Evolutionary conservation across 2,888 invertebrate species (phyloP).

Genomic region (Osmoderma eremita): DNA sequence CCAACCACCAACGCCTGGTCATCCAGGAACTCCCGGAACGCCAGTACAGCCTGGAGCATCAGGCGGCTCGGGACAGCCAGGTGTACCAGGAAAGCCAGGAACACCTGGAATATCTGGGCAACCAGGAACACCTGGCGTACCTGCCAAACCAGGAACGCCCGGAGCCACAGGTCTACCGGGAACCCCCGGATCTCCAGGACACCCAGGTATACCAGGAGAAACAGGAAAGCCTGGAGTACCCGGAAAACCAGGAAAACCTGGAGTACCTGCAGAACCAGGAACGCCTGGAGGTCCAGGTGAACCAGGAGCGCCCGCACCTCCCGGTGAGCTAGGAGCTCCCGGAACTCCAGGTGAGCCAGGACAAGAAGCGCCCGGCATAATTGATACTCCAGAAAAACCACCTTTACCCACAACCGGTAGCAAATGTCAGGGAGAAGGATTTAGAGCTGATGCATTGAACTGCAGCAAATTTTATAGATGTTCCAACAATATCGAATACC

Average conservation of each 20-base stretch:
- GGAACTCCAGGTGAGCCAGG: constrained; percentile 65
- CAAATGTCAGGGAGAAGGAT: constrained; percentile 68
- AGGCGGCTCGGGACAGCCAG: constrained; percentile 55
- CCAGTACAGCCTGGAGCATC: constrained; percentile 44
- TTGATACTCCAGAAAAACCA: constrained; percentile 43
- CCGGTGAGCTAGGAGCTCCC: constrained; percentile 41
- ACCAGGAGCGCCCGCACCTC: constrained; percentile 56
- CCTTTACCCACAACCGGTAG: constrained; percentile 27
- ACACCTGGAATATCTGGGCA: constrained; percentile 61
- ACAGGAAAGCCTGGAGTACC: constrained; percentile 52
- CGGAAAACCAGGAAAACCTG: constrained; percentile 63
- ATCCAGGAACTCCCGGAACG: constrained; percentile 65
- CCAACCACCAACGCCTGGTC: constrained; percentile 28
- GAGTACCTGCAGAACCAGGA: constrained; percentile 63
- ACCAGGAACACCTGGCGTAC: constrained; percentile 45
- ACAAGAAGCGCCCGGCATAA: constrained; percentile 31
- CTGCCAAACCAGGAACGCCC: constrained; percentile 42
- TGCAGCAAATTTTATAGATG: constrained; percentile 83
- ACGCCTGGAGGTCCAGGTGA: constrained; percentile 31
- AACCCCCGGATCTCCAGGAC: constrained; percentile 51
- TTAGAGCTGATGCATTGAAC: constrained; percentile 73
- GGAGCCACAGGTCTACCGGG: constrained; percentile 44
- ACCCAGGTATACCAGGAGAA: constrained; percentile 52
- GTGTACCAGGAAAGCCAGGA: constrained; percentile 74
- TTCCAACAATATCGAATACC: constrained; percentile 70